phyloP scores from a whole-genome alignment of 92 coral and sea anemone species.

The Parazoanthus atlanticus region DNA sequence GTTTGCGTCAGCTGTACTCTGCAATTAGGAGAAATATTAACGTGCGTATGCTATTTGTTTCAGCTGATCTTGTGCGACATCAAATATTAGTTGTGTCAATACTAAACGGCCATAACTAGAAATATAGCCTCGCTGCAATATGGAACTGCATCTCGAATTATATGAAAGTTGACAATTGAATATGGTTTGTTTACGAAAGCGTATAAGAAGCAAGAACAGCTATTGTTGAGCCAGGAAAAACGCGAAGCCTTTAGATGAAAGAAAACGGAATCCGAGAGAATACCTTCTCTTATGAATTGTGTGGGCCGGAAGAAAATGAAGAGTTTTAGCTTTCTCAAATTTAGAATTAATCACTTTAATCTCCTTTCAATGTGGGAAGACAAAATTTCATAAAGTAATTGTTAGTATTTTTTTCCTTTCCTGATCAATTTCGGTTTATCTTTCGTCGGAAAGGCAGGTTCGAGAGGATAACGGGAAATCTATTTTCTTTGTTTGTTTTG shows the following conservation, averaged over 20 bases:
- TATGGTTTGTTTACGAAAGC: constrained; percentile 24
- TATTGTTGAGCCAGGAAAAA: constrained; percentile 33
- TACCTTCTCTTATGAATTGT: constrained; percentile 2
- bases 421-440: constrained; percentile 25
- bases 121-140: constrained; percentile 26
- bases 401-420: constrained; percentile 15
- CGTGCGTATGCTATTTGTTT: constrained; percentile 20
- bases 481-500: constrained; percentile 41
- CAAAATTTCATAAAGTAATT: constrained; percentile 20
- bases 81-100: constrained; percentile 41
- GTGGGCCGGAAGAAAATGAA: constrained; percentile 28
- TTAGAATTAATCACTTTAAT: constrained; percentile 39
- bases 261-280: constrained; percentile 21
- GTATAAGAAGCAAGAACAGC: not conserved
- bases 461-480: constrained; percentile 40
- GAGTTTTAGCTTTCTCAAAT: not conserved
- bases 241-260: not conserved
- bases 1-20: constrained; percentile 41
- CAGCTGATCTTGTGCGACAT: constrained; percentile 33
- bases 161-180: constrained; percentile 2
- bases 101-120: constrained; percentile 30
- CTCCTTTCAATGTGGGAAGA: constrained; percentile 30
- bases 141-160: not conserved
- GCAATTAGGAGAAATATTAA: constrained; percentile 38
- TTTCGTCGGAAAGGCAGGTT: constrained; percentile 28